Evolutionary conservation across 2,888 invertebrate species (phyloP), one percentile per base, ranked within the genome.

Genomic region (Hypena proboscidalis): DNA sequence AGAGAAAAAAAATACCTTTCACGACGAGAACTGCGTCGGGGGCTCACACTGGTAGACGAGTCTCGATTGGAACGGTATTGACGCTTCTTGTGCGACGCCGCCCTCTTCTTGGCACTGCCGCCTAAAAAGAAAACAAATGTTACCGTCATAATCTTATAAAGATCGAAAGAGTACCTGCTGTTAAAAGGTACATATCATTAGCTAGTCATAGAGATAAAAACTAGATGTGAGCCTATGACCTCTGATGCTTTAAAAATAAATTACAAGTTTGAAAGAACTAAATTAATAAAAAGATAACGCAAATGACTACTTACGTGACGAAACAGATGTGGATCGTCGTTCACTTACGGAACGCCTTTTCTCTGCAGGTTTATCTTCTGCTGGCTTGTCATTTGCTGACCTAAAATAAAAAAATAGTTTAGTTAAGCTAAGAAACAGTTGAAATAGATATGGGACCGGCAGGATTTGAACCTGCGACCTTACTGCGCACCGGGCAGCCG

Each of bases 11-110:
- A n/a, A n/a, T 72, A 92, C 85, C 93, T 90, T 41, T 93, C 93
- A 31, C 93, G 85, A 21, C 93, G 92, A 0, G 90, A 85, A 60
- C 91, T 91, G 22, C 90, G 85, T 15, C 90, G 79, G 0, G 86
- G 92, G 44, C 86, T 92, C 20, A 80, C 89, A 63, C 94, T 94
- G 14, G 92, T 94, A 1, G 94, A 95, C 2, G 95, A 96, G 71
- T 96, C 96, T 45, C 96, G 95, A 74, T 97, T 97, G 39, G 96
- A 96, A 7, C 97, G 93, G 76, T 97, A 97, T 58, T 97, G 97
- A 5, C 97, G 93, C 74, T 97, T 97, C 77, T 96, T 96, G 77
- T 97, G 97, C 0, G 82, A 97, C 92, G 83, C 96, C 92, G 83
- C 96, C 92, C 83, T 95, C 94, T 87, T 97, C 95, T 89, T 96